Percentiles rank a stretch among this genome's conserved stretches.
Conservation (phyloP, 2,888 invertebrate genomes). For the Latrodectus elegans region DNA sequence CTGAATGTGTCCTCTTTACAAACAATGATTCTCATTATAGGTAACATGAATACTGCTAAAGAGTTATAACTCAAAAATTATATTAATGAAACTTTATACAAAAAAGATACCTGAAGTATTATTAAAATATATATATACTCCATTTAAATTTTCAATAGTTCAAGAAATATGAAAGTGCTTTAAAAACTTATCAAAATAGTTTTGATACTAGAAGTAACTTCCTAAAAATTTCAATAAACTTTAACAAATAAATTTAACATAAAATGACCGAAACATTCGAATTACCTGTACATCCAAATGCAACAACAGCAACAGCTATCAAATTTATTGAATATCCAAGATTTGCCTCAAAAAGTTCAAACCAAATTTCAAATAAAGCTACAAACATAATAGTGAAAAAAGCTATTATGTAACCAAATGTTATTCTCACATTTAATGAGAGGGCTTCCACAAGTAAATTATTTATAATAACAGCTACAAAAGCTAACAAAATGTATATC, state of each 20-base stretch:
- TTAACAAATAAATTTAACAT: not conserved
- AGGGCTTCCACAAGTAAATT: constrained; percentile 89
- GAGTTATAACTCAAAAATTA: too few species aligned
- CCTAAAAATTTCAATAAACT: not conserved
- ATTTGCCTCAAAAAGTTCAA: constrained; percentile 85
- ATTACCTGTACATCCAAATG: constrained; percentile 88
- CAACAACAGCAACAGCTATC: constrained; percentile 88
- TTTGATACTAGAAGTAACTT: not conserved
- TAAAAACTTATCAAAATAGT: not conserved
- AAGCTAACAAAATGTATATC: constrained; percentile 92
- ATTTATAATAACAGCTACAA: constrained; percentile 88
- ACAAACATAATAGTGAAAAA: constrained; percentile 88
- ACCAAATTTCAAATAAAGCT: constrained; percentile 89
- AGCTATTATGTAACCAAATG: constrained; percentile 90
- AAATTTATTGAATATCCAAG: constrained; percentile 89
- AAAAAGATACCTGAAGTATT: too few species aligned
- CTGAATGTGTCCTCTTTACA: too few species aligned
- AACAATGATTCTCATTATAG: too few species aligned
- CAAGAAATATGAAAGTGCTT: not conserved
- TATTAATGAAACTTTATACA: too few species aligned
- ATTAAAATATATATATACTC: too few species aligned
- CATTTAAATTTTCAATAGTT: too few species aligned
- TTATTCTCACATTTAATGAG: constrained; percentile 87
- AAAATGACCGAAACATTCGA: not conserved
- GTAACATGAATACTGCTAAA: too few species aligned